Evolutionary conservation across 2,797 vertebrate genomes (phyloP), one percentile per base, ranked within the genome.

Genomic region (Gila robusta): DNA sequence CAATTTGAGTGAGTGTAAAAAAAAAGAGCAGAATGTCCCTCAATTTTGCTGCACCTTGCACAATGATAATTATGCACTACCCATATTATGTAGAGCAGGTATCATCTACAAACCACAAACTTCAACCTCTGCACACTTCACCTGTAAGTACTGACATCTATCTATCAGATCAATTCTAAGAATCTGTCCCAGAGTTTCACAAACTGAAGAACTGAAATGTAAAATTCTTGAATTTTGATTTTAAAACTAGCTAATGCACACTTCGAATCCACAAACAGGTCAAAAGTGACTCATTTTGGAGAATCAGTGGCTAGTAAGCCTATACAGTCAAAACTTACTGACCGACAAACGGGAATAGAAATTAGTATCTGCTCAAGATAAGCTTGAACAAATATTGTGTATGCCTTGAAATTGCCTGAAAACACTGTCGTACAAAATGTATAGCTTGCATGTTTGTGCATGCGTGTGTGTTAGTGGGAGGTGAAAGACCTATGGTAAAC

Each of bases 401-500:
- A 73, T 78, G 79, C 56, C 82, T 82, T 88, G 32, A 86, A 79
- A 77, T 37, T 32, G 54, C 32, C 39, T 44, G 66, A 71, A 84
- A 84, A 79, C 26, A 23, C n/a, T 26, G 4, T 14, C 26, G 2
- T 26, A 47, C 49, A 69, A 35, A 79, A 70, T 85, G 70, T 87
- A 79, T 62, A 71, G 79, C 73, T 47, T 81, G 70, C 66, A 44
- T 47, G 47, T 4, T n/a, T 39, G 85, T 35, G 56, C 32, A 59
- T 85, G 83, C 14, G 66, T 26, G 35, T 66, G 35, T 84, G 78
- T 66, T 86, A 39, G 16, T 72, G 86, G 82, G 84, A 64, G 80
- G 85, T 91, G 89, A 89, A 92, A 92, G 88, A 62, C 88, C 89
- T 84, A 89, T 89, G 74, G n/a, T 76, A 85, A 81, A 92, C 92